These are phyloP conservation scores for Homarus gammarus DNA, from an alignment of 2,888 invertebrate species.

Conservation along the genomic window DNA sequence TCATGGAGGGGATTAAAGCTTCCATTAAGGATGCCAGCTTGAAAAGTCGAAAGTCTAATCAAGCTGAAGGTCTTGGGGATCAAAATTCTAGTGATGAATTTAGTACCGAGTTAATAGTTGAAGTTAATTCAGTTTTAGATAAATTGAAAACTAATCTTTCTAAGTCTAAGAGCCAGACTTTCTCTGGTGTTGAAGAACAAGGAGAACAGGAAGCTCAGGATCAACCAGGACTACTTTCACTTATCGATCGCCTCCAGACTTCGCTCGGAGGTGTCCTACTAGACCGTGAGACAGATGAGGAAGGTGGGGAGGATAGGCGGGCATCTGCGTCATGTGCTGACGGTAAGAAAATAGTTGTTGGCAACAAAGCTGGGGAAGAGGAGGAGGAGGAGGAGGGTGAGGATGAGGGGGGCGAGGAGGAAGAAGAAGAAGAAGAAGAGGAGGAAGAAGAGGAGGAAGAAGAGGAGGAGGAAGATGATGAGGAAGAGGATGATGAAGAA, in stretches of 20 bases:
- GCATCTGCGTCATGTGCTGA: background rate
- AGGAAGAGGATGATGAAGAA: constrained; percentile 48
- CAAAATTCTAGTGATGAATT: constrained; percentile 41
- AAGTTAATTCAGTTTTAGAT: constrained; percentile 88
- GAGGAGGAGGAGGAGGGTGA: constrained; percentile 22
- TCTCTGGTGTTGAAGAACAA: background rate
- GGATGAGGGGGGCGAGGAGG: background rate
- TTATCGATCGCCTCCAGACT: constrained; percentile 86
- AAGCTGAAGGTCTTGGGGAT: constrained; percentile 14
- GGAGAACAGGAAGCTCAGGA: constrained; percentile 27
- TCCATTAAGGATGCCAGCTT: constrained; percentile 38
- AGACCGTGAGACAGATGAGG: constrained; percentile 39
- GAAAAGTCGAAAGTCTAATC: background rate
- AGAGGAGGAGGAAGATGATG: constrained; percentile 27
- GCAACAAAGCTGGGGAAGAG: background rate
- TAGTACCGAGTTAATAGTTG: constrained; percentile 84
- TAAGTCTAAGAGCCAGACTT: constrained; percentile 64
- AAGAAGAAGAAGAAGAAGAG: constrained; percentile 9
- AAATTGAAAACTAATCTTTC: constrained; percentile 86
- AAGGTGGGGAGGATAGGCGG: background rate
- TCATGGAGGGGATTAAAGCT: constrained; percentile 67
- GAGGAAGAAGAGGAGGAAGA: constrained; percentile 52
- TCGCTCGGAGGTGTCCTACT: constrained; percentile 78
- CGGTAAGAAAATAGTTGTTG: background rate
- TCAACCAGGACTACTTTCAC: constrained; percentile 83